A percentile compares a stretch with the other conserved stretches of the same genome.
These are phyloP conservation scores for Apis dorsata DNA, from an alignment of 1,140 invertebrate species.

Conservation along the genomic window DNA sequence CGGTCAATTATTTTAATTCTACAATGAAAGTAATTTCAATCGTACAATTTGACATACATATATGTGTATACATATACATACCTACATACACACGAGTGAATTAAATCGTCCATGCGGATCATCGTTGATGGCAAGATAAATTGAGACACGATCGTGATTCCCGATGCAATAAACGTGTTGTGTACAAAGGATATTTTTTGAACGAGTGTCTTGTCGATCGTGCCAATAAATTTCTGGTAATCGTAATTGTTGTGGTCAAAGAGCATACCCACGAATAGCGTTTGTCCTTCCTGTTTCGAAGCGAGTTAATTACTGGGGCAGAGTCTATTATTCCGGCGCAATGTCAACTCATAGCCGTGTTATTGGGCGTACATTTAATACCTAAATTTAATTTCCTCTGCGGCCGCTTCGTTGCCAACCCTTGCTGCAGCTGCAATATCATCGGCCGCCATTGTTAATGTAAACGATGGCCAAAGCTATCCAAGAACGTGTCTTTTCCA, in stretches of 20 bases:
- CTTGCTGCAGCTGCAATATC: conserved; percentile 45
- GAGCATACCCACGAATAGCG: conserved; percentile 56
- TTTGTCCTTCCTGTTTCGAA: conserved; percentile 59
- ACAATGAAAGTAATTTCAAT: conserved; percentile 6
- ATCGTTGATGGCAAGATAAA: conserved; percentile 39
- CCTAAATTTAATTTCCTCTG: conserved; percentile 62
- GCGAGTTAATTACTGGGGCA: conserved; percentile 64
- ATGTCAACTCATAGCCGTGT: conserved; percentile 59
- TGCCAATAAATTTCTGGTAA: conserved; percentile 57
- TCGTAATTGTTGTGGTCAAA: conserved; percentile 63
- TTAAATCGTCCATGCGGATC: conserved; percentile 34
- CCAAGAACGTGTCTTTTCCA: background rate
- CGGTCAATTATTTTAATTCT: conserved; percentile 1
- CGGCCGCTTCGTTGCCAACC: background rate
- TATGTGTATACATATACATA: too few relatives aligned
- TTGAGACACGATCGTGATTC: conserved; percentile 17
- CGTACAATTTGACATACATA: background rate
- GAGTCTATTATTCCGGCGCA: conserved; percentile 63
- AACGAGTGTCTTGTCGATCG: conserved; percentile 33
- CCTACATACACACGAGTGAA: background rate
- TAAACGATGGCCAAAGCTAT: conserved; percentile 31
- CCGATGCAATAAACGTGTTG: conserved; percentile 17
- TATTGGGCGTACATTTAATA: conserved; percentile 61
- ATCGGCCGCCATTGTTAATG: conserved; percentile 38
- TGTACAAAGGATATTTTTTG: conserved; percentile 42